phyloP scores from a whole-genome alignment of 2,113 vertebrate genomes.

The Crotophaga sulcirostris region DNA sequence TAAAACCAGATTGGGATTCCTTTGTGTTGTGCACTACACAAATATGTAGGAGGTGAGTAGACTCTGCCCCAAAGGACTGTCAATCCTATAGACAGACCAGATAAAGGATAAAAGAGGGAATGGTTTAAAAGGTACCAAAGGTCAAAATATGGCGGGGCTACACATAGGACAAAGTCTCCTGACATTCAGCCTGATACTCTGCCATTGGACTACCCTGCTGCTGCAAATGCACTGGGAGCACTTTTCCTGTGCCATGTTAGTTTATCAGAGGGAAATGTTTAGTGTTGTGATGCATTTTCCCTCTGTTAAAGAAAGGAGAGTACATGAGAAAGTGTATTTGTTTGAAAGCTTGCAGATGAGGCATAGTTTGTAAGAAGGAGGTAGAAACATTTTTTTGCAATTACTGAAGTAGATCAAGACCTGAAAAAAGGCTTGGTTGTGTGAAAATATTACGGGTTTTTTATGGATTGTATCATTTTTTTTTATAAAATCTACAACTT shows the following conservation, averaged over 20 bases:
- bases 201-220: not conserved
- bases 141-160: slow-evolving; percentile 14
- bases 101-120: slow-evolving; percentile 62
- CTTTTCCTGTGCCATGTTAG: not conserved
- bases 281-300: not conserved
- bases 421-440: not conserved
- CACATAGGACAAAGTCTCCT: not conserved
- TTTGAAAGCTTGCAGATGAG: not conserved
- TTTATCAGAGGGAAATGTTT: not conserved
- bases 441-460: not conserved
- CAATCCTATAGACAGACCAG: slow-evolving; percentile 37
- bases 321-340: not conserved
- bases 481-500: not conserved
- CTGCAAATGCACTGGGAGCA: not conserved
- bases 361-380: not conserved
- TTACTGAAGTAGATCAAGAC: not conserved
- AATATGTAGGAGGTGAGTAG: slow-evolving; percentile 23
- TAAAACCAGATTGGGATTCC: slow-evolving; percentile 47
- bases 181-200: not conserved
- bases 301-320: not conserved
- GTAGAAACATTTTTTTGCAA: not conserved
- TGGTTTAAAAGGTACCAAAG: slow-evolving; percentile 19
- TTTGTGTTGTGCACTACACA: slow-evolving; percentile 30
- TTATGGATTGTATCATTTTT: not conserved
- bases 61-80: slow-evolving; percentile 15